phyloP scores from a whole-genome alignment of 2,888 invertebrate genomes.

The Anaspis maculata region DNA sequence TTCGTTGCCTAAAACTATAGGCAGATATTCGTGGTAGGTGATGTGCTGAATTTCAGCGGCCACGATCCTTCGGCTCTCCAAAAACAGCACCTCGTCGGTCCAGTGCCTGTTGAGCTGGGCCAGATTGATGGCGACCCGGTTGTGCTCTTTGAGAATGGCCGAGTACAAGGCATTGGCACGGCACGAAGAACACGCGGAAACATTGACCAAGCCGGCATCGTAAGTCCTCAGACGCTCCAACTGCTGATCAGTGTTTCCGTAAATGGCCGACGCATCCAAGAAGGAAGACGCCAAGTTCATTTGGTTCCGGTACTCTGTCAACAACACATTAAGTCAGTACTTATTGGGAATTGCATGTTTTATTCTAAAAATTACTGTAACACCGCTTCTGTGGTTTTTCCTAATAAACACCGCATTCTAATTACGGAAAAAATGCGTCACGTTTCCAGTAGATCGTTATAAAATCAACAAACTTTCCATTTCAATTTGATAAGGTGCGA shows the following conservation, averaged over 20 bases:
- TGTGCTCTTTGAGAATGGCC: constrained; percentile 67
- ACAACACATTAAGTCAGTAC: constrained; percentile 4
- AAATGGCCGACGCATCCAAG: constrained; percentile 75
- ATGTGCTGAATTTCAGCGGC: constrained; percentile 77
- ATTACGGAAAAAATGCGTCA: no score
- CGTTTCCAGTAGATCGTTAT: no score
- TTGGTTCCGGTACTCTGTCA: constrained; percentile 65
- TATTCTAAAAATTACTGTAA: no score
- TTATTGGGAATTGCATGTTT: no score
- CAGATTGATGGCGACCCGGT: constrained; percentile 64
- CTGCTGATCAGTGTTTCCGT: constrained; percentile 68
- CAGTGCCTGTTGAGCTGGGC: constrained; percentile 66
- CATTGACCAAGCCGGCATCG: constrained; percentile 61
- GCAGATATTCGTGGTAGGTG: constrained; percentile 75
- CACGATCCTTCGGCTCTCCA: constrained; percentile 66
- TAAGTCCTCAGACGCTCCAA: constrained; percentile 62
- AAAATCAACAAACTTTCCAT: no score
- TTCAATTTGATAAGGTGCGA: no score
- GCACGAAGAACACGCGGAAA: constrained; percentile 56
- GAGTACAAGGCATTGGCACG: constrained; percentile 66
- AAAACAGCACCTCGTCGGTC: constrained; percentile 68
- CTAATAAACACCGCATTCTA: no score
- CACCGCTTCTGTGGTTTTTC: no score
- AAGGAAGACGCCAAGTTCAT: constrained; percentile 80
- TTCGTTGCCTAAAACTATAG: constrained; percentile 66